phyloP scores from a whole-genome alignment of 2,113 vertebrate species.

The Axis porcinus region DNA sequence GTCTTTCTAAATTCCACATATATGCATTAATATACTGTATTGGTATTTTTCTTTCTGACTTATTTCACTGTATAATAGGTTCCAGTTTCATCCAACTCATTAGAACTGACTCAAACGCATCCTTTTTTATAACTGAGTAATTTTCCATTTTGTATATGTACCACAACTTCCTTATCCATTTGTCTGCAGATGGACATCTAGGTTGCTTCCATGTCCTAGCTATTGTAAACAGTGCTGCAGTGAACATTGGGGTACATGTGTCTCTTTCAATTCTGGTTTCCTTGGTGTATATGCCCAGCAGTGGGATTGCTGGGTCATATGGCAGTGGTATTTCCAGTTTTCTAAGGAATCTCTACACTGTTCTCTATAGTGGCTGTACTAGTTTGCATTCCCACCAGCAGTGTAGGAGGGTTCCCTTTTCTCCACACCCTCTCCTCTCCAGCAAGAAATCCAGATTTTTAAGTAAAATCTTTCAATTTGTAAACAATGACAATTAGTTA shows the following conservation, averaged over 20 bases:
- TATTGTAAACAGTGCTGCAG: background rate
- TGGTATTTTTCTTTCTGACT: background rate
- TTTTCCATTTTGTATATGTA: background rate
- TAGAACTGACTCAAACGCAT: background rate
- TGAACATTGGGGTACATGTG: background rate
- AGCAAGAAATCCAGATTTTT: background rate
- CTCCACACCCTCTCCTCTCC: background rate
- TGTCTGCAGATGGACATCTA: background rate
- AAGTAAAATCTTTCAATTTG: background rate
- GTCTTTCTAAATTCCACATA: background rate
- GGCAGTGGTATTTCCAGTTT: background rate
- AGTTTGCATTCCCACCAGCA: background rate
- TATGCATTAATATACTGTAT: background rate
- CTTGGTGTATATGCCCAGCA: background rate
- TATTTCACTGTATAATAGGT: background rate
- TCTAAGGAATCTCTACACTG: background rate
- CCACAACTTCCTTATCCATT: background rate
- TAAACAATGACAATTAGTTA: background rate
- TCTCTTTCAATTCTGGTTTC: background rate
- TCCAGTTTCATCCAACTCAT: background rate
- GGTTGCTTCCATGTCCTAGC: rapidly evolving
- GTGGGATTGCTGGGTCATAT: background rate
- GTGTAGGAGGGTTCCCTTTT: background rate
- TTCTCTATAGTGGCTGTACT: background rate
- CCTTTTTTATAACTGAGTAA: background rate